A percentile compares a stretch with the other conserved stretches of the same genome.
Evolutionary conservation across 2,113 vertebrate genomes (phyloP).

Genomic region (Cercopithecus mona): DNA sequence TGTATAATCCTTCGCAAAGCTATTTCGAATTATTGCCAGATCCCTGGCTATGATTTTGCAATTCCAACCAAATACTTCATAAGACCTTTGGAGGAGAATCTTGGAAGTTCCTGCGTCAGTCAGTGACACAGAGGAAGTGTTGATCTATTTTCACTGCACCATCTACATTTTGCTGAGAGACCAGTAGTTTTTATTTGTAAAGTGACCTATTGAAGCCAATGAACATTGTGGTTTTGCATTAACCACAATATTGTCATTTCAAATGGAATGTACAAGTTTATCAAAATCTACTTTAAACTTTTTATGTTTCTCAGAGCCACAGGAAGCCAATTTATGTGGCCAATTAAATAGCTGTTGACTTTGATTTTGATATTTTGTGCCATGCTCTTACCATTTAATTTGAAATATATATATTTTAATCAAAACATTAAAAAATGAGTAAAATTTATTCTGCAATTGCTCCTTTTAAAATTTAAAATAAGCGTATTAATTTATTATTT

Average conservation of each 20-base stretch:
- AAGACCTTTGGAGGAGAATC: constrained; percentile 42
- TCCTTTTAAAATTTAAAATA: constrained; percentile 54
- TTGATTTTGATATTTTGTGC: neutral
- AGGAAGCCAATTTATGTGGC: neutral
- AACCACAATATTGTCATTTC: constrained; percentile 58
- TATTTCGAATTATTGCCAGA: constrained; percentile 67
- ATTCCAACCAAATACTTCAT: constrained; percentile 56
- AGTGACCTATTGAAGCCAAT: constrained; percentile 68
- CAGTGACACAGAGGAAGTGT: neutral
- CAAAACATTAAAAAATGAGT: neutral
- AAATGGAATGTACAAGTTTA: neutral
- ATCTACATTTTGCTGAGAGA: constrained; percentile 52
- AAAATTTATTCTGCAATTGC: neutral
- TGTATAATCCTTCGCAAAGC: constrained; percentile 67
- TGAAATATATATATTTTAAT: constrained; percentile 10
- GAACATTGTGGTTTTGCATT: constrained; percentile 58
- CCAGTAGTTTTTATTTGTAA: constrained; percentile 67
- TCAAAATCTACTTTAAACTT: constrained; percentile 46
- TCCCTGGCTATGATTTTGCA: constrained; percentile 58
- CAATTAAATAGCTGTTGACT: neutral
- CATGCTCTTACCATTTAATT: neutral
- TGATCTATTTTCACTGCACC: constrained; percentile 46
- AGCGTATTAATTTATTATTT: neutral
- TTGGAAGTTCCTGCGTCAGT: neutral
- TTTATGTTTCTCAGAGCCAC: constrained; percentile 10